Percentiles rank a stretch among this genome's conserved stretches.
These are phyloP conservation scores for Ailuropoda melanoleuca DNA, from an alignment of 2,113 vertebrate genomes.

Conservation along the genomic window DNA sequence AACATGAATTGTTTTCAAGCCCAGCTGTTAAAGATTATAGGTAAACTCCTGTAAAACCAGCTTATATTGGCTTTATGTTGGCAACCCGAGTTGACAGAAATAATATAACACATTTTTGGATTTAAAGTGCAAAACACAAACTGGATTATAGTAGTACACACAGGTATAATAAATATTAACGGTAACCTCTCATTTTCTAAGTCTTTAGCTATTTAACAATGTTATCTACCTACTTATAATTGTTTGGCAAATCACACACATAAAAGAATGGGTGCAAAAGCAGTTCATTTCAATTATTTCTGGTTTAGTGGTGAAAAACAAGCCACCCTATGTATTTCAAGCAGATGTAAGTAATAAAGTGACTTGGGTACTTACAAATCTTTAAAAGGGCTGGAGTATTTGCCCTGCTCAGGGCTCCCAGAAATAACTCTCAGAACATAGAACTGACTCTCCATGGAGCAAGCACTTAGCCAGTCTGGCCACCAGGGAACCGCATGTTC, in stretches of 20 bases:
- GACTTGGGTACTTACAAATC: not conserved
- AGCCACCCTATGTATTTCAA: not conserved
- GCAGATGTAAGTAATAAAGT: not conserved
- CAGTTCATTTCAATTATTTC: not conserved
- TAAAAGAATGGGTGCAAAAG: not conserved
- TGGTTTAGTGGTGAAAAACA: not conserved
- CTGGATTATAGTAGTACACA: not conserved
- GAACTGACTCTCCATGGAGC: not conserved
- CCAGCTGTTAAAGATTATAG: conserved; percentile 72
- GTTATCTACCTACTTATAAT: not conserved
- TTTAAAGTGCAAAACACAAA: conserved; percentile 58
- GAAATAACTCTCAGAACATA: not conserved
- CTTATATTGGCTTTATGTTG: conserved; percentile 63
- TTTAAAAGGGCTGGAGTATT: not conserved
- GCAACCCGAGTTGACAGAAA: conserved; percentile 59
- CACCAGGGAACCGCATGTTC: not conserved
- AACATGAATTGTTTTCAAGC: conserved; percentile 63
- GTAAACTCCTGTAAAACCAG: conserved; percentile 63
- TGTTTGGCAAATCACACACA: not conserved
- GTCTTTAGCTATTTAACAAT: not conserved
- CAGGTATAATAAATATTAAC: conserved; percentile 46
- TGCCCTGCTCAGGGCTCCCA: not conserved
- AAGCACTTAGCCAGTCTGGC: not conserved
- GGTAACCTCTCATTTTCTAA: not conserved
- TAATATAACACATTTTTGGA: conserved; percentile 52